phyloP scores from a whole-genome alignment of 1,140 invertebrate genomes.

The Heliconius hermathena region DNA sequence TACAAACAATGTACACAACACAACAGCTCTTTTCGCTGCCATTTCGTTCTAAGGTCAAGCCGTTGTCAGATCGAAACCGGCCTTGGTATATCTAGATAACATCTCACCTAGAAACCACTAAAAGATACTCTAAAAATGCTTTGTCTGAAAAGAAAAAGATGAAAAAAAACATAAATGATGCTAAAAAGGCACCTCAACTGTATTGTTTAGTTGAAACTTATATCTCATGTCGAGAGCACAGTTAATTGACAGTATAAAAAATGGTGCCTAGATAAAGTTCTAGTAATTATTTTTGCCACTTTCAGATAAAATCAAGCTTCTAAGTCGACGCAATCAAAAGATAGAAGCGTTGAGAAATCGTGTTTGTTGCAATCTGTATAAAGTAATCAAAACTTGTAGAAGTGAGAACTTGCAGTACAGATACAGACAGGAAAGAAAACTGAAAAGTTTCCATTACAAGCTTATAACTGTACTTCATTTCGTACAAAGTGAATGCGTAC shows the following conservation, averaged over 20 bases:
- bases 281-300: too few species aligned
- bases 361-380: too few species aligned
- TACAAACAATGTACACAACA: background rate
- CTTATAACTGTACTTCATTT: too few species aligned
- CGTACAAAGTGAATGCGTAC: too few species aligned
- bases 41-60: slow-evolving; percentile 9
- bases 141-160: slow-evolving; percentile 14
- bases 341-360: too few species aligned
- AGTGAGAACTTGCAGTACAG: too few species aligned
- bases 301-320: too few species aligned
- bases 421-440: too few species aligned
- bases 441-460: too few species aligned
- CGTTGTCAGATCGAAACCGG: background rate
- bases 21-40: background rate
- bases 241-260: background rate
- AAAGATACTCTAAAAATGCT: slow-evolving; percentile 8
- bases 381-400: too few species aligned
- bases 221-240: background rate
- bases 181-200: background rate
- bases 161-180: background rate
- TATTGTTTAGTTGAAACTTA: background rate
- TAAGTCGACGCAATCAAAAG: too few species aligned
- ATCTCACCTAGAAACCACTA: slow-evolving; percentile 20
- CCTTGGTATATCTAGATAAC: slow-evolving; percentile 19
- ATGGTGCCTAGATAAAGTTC: too few species aligned